Base-by-base conservation (phyloP, 2,797 vertebrate species). In the Monodelphis domestica region DNA sequence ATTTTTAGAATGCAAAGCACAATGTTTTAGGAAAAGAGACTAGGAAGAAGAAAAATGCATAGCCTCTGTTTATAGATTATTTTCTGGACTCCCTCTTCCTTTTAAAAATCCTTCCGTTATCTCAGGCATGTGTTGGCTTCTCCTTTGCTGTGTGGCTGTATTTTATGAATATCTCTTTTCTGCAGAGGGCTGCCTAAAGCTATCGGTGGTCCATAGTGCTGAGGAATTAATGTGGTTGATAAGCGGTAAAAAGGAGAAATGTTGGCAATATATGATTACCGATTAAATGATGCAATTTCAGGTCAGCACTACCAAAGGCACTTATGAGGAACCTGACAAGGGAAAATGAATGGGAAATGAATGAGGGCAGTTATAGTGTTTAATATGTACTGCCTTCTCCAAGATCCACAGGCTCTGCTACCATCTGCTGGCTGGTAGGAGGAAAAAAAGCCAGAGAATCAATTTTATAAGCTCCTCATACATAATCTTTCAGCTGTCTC, bases 391-490 rank as follows among this genome's bases (percentile, higher is more conserved):
- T 54, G 26, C 53, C 78, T 97, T 26, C 50, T 95, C 92, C 90
- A 95, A 92, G 94, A 96, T 94, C 54, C 93, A 94, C 7, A 94
- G 96, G 91, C 98, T 98, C 97, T 98, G 97, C 98, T 98, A 98
- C 98, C 98, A 97, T 97, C 98, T 98, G 98, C 98, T 97, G 98
- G 97, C 91, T 91, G 45, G 78, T 87, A 88, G 38, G 11, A 45
- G 59, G 70, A 50, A 84, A 50, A n/a, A 97, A 97, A 97, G 97
- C 95, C 90, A 97, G 96, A 26, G 84, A 95, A 90, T 90, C 92
- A 97, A 89, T 97, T 94, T 95, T 91, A 93, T 95, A 94, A 95
- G 57, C 38, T 93, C 91, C 90, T 90, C 57, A 89, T 90, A 29
- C 97, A 88, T 90, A 53, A 97, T 95, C 93, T 90, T 95, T 96